phyloP scores from a whole-genome alignment of 2,113 vertebrate species.

The Gymnogyps californianus region DNA sequence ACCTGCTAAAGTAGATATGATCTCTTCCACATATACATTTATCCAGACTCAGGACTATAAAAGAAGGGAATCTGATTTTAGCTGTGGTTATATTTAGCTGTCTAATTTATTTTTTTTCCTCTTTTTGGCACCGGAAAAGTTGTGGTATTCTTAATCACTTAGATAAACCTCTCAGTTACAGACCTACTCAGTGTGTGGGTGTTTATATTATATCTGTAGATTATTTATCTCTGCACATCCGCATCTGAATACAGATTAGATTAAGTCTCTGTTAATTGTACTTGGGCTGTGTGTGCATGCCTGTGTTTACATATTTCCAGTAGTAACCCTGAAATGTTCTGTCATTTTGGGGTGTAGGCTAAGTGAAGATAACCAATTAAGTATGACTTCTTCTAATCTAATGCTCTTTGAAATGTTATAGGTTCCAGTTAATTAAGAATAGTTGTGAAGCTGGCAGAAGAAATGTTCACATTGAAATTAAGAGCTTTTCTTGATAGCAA shows the following conservation, averaged over 20 bases:
- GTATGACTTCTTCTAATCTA: slow-evolving; percentile 12
- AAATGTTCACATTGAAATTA: not conserved
- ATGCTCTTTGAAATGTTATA: not conserved
- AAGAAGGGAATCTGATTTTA: not conserved
- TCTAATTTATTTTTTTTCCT: not conserved
- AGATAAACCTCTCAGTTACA: slow-evolving; percentile 38
- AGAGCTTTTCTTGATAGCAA: not conserved
- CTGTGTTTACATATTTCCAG: not conserved
- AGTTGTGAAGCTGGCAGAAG: slow-evolving; percentile 7
- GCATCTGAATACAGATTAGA: not conserved
- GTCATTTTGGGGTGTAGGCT: not conserved
- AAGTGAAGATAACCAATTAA: not conserved
- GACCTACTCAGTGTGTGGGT: slow-evolving; percentile 12
- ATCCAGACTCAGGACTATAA: not conserved
- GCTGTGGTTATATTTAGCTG: not conserved
- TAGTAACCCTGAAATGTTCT: not conserved
- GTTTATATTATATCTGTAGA: slow-evolving; percentile 11
- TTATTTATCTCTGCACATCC: slow-evolving; percentile 23
- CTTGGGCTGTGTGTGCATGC: not conserved
- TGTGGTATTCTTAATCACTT: slow-evolving; percentile 19
- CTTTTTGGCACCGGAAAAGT: not conserved
- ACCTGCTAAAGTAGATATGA: not conserved
- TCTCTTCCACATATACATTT: not conserved
- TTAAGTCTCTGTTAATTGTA: slow-evolving; percentile 5
- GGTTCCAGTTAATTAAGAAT: slow-evolving; percentile 15